Base-by-base conservation (phyloP, 2,113 vertebrate species). In the Entosphenus tridentatus region DNA sequence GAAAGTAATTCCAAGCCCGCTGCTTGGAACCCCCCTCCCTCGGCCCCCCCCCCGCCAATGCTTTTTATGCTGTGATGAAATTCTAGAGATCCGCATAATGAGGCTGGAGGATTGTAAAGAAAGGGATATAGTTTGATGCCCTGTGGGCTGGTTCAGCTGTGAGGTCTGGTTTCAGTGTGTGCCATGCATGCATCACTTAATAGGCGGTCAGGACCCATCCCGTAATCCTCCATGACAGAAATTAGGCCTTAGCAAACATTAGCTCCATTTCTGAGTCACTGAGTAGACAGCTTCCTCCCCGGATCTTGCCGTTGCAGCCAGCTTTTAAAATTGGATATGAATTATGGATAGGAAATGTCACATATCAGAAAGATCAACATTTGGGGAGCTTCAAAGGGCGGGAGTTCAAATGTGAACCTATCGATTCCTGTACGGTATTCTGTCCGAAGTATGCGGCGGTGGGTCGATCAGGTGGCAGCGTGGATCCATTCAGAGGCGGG, bases 271-370 rank as follows among this genome's bases (percentile, higher is more conserved):
- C 62, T 65, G 62, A 9, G 62, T n/a, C 62, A n/a, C 21, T n/a
- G 9, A 16, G 62, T 65, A 16, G 21, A 65, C 21, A 21, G 62
- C 62, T 65, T n/a, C 62, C n/a, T 65, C 62, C 62, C 21, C 62
- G n/a, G 62, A 16, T 16, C 62, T 21, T 21, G 21, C 62, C 62
- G 21, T 65, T 65, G n/a, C 62, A 65, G 62, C n/a, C n/a, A n/a
- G 62, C 62, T 65, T 65, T 65, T 65, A 65, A n/a, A 65, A n/a
- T n/a, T n/a, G 62, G n/a, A 65, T 21, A 65, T 65, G 62, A 65
- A 65, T 65, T 65, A 65, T 65, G 21, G 62, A 65, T 65, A 16
- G n/a, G 9, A 65, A 65, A 65, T 65, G 62, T 21, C 62, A 65
- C 62, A 65, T 65, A 65, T 65, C 62, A 21, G 62, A 21, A 65